Evolutionary conservation across 2,797 vertebrate genomes (phyloP).

Genomic region (Macropodus opercularis): DNA sequence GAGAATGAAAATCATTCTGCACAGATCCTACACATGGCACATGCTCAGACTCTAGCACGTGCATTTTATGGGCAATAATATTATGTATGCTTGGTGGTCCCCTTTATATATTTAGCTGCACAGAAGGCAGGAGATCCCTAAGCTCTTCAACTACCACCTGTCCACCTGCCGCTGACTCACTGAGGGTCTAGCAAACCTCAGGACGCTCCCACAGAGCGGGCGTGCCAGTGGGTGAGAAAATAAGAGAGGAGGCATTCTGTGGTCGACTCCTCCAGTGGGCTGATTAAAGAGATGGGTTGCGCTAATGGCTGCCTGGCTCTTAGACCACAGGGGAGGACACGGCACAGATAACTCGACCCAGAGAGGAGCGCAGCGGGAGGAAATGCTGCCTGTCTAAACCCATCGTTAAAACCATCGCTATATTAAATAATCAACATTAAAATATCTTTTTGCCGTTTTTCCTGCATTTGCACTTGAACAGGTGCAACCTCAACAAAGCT

Average conservation of each 20-base stretch:
- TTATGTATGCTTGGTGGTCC: constrained; percentile 1
- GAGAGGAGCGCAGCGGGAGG: constrained; percentile 25
- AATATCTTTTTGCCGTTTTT: too few species aligned
- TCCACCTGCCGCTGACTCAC: constrained; percentile 63
- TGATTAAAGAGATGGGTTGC: constrained; percentile 80
- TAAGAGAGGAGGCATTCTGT: constrained; percentile 73
- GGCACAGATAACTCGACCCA: constrained; percentile 62
- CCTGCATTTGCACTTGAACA: too few species aligned
- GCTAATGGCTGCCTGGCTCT: constrained; percentile 72
- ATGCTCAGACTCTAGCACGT: too few species aligned
- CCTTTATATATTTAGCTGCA: constrained; percentile 26
- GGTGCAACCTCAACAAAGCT: too few species aligned
- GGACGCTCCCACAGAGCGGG: constrained; percentile 61
- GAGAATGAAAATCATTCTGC: too few species aligned
- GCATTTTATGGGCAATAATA: too few species aligned
- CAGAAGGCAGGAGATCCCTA: constrained; percentile 1
- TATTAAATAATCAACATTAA: too few species aligned
- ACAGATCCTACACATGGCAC: too few species aligned
- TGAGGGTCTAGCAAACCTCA: constrained; percentile 46
- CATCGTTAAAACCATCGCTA: too few species aligned
- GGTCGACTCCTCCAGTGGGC: constrained; percentile 66
- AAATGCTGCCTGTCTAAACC: constrained; percentile 2
- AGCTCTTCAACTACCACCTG: constrained; percentile 57
- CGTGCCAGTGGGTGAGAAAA: constrained; percentile 76
- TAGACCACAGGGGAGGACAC: constrained; percentile 65